Conservation (phyloP, 2,113 vertebrate genomes). For the Heliornis fulica region DNA sequence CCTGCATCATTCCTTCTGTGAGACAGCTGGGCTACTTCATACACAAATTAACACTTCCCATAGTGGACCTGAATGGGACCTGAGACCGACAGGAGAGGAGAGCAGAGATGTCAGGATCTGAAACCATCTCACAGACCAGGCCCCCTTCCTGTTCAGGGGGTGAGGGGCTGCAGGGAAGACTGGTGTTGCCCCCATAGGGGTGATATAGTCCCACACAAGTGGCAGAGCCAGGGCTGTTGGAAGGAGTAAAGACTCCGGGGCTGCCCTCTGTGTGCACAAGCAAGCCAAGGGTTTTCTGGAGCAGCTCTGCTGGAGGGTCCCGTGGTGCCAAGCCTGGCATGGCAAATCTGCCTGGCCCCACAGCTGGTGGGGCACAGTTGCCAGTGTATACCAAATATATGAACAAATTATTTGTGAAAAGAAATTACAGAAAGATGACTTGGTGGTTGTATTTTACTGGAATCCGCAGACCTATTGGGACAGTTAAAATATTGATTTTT, state of each 20-base stretch:
- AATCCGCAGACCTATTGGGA: not conserved
- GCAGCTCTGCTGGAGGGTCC: not conserved
- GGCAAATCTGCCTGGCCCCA: not conserved
- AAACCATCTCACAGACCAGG: not conserved
- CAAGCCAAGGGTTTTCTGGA: not conserved
- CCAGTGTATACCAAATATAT: not conserved
- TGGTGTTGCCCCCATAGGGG: not conserved
- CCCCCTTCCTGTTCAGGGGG: not conserved
- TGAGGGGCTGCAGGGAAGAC: not conserved
- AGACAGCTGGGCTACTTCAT: not conserved
- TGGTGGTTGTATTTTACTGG: not conserved
- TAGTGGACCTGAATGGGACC: not conserved
- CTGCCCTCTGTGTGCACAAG: rapidly evolving
- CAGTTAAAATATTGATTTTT: not conserved
- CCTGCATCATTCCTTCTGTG: not conserved
- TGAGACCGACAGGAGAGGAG: not conserved
- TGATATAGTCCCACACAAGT: too few relatives aligned
- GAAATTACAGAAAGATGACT: not conserved
- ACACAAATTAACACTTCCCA: not conserved
- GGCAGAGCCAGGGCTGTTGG: not conserved
- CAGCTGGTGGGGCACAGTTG: not conserved
- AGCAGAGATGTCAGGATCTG: rapidly evolving
- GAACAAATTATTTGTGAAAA: not conserved
- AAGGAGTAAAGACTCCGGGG: not conserved
- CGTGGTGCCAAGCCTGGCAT: not conserved